These are phyloP conservation scores for Promerops cafer DNA, from an alignment of 2,113 vertebrate genomes.

Conservation along the genomic window DNA sequence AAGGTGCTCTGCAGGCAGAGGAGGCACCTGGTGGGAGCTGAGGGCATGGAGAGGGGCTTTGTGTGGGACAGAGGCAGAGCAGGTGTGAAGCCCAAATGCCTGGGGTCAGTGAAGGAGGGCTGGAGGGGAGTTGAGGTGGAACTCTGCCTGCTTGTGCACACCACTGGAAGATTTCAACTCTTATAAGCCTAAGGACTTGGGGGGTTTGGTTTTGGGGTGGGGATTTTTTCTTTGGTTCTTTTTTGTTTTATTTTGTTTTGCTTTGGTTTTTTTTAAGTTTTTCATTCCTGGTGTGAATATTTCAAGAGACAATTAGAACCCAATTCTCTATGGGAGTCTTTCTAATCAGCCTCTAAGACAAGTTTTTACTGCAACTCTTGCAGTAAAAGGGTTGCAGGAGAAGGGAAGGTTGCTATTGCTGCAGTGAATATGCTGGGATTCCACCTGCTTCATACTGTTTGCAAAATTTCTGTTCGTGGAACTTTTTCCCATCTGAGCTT, in stretches of 20 bases:
- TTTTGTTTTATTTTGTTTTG: neutral
- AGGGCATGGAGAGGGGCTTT: too few species aligned
- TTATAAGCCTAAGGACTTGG: neutral
- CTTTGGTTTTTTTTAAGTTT: neutral
- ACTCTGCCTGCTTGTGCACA: neutral
- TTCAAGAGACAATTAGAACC: neutral
- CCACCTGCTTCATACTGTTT: neutral
- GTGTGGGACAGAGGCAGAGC: neutral
- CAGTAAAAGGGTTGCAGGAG: too few species aligned
- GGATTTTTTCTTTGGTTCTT: neutral
- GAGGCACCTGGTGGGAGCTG: fast-evolving
- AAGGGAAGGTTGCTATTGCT: neutral
- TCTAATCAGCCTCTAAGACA: neutral
- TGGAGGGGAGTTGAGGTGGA: neutral
- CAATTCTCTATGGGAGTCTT: neutral
- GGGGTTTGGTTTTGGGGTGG: too few species aligned
- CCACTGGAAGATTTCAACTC: neutral
- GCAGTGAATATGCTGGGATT: neutral
- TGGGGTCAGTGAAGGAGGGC: neutral
- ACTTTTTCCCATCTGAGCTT: neutral
- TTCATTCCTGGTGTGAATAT: neutral
- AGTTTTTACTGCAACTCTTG: neutral
- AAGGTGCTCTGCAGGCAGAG: neutral
- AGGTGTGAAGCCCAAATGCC: fast-evolving
- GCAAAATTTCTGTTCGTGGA: neutral